These are phyloP conservation scores for Melanotaenia trifasciata DNA, from an alignment of 2,797 vertebrate genomes.

Conservation along the genomic window DNA sequence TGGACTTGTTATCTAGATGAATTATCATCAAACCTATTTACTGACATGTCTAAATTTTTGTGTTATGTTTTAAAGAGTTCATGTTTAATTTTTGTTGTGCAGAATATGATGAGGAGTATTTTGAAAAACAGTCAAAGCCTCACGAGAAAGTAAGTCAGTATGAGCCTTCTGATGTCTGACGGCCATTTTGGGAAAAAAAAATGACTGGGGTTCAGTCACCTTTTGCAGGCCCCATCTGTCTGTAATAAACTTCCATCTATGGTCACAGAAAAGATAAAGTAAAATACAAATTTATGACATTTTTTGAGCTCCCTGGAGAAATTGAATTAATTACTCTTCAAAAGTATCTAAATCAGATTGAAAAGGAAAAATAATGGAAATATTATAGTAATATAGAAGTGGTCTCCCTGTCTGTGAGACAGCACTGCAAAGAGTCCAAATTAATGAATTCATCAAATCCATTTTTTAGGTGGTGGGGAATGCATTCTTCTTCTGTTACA, in stretches of 20 bases:
- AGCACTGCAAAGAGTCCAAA: neutral
- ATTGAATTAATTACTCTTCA: too few relatives aligned
- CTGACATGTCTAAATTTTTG: neutral
- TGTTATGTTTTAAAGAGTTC: neutral
- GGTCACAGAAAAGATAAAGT: neutral
- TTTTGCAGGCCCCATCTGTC: neutral
- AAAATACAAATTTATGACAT: neutral
- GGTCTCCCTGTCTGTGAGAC: neutral
- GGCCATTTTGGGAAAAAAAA: neutral
- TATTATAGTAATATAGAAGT: neutral
- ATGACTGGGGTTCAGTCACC: neutral
- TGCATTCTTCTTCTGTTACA: conserved; percentile 11
- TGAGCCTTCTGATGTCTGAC: too few relatives aligned
- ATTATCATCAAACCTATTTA: neutral
- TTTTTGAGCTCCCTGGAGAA: too few relatives aligned
- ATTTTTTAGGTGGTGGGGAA: conserved; percentile 1
- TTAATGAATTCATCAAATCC: conserved; percentile 23
- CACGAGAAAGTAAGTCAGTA: too few relatives aligned
- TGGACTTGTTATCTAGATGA: too few relatives aligned
- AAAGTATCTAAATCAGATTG: too few relatives aligned
- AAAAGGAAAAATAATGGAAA: too few relatives aligned
- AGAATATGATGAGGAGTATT: neutral
- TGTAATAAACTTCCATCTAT: neutral
- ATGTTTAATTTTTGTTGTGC: neutral
- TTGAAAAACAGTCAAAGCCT: neutral